Evolutionary conservation across 2,888 invertebrate species (phyloP), one percentile per base, ranked within the genome.

Genomic region (Luperina testacea): DNA sequence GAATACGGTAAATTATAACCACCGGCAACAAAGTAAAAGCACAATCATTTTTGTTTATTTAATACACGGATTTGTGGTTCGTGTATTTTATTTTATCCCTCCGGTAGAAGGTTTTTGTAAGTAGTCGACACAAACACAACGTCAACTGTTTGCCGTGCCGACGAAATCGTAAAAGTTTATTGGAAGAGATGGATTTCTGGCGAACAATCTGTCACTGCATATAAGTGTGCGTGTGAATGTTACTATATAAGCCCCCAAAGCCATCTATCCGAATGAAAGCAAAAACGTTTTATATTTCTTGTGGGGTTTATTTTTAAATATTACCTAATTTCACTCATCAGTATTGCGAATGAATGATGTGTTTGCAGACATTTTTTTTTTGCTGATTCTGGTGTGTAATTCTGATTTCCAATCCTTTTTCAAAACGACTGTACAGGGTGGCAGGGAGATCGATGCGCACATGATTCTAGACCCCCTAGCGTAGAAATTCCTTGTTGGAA

Each of bases 1-100:
- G 84, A 88, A 87, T 80, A 89, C 88, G 75, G 86, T 86, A 82
- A 88, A 89, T 86, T 90, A 88, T 87, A 87, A 87, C 87, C 84
- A 77, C 76, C 75, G 75, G 83, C 83, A 84, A 84, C 87, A 85
- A 87, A 87, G 87, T 89, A 85, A 85, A 79, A 80, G 77, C 80
- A 72, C 64, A 81, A 80, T 78, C 81, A 72, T 88, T 85, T 87
- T 78, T 84, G 78, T 84, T 87, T 86, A 86, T 86, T 86, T 81
- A 84, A 85, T 45, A 81, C 75, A 53, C 53, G 78, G 75, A 80
- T 80, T 83, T 77, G 57, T 42, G 73, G 80, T 74, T 75, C 24
- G 70, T 75, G 61, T 78, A 70, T 75, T 84, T 83, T 81, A 74
- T 75, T 75, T 75, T 68, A 73, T 78, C 72, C 70, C 13, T 61